These are phyloP conservation scores for Meriones psammophilus DNA, from an alignment of 2,797 vertebrate genomes.

Conservation along the genomic window DNA sequence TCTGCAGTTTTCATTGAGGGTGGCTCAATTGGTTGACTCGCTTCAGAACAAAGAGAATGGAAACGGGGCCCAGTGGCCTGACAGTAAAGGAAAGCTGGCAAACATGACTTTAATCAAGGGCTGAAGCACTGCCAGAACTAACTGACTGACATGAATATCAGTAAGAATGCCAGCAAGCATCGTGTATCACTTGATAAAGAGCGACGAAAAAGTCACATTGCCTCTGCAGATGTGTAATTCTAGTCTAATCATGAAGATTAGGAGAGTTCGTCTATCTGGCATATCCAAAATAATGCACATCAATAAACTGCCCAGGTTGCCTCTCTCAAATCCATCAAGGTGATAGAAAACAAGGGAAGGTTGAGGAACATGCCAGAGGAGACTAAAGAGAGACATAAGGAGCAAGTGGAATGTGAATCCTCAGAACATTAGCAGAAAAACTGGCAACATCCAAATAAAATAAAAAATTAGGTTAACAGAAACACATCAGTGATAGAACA, in stretches of 20 bases:
- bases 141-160: not conserved
- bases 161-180: not conserved
- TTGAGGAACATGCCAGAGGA: not conserved
- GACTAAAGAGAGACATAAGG: not conserved
- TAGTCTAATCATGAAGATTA: not conserved
- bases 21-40: not conserved
- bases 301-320: not conserved
- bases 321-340: not conserved
- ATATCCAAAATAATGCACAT: not conserved
- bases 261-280: not conserved
- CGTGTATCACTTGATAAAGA: not conserved
- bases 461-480: not conserved
- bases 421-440: not conserved
- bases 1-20: fast-evolving
- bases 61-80: not conserved
- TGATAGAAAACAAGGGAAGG: not conserved
- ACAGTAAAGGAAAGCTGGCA: not conserved
- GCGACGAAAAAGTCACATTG: not conserved
- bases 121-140: not conserved
- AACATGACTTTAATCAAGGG: not conserved
- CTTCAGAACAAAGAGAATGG: not conserved
- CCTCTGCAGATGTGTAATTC: not conserved
- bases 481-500: not conserved
- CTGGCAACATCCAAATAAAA: constrained; percentile 43
- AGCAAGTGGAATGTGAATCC: not conserved